These are phyloP conservation scores for Prunella strophiata DNA, from an alignment of 2,797 vertebrate species.

Conservation along the genomic window DNA sequence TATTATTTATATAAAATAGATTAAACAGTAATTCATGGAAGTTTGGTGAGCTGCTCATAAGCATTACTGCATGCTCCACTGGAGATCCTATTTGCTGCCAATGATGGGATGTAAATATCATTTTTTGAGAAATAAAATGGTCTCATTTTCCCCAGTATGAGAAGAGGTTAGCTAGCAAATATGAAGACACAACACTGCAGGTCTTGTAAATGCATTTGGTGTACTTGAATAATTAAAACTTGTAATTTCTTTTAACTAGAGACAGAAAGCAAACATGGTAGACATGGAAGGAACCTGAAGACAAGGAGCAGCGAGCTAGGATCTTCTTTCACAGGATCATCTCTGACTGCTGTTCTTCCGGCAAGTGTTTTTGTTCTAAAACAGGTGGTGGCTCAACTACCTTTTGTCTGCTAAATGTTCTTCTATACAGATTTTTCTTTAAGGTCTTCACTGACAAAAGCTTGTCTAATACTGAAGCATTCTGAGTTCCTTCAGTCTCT, in stretches of 20 bases:
- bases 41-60: background rate
- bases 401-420: background rate
- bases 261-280: conserved; percentile 48
- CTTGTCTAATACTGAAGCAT: background rate
- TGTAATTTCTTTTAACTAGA: conserved; percentile 42
- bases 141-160: background rate
- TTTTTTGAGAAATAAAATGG: background rate
- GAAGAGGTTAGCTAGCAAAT: background rate
- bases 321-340: conserved; percentile 43
- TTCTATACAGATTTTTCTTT: background rate
- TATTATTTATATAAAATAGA: background rate
- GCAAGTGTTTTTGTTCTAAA: conserved; percentile 70
- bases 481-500: background rate
- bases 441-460: background rate
- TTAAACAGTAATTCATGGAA: background rate
- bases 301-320: conserved; percentile 39
- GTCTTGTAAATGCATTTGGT: background rate
- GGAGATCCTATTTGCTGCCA: background rate
- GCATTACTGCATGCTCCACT: background rate
- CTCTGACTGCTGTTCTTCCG: conserved; percentile 58
- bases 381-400: background rate
- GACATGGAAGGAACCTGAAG: conserved; percentile 64
- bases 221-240: background rate
- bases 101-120: background rate
- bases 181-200: background rate